Percentiles rank a stretch among this genome's conserved stretches.
These are phyloP conservation scores for Xiphorhynchus erythropygius DNA, from an alignment of 2,797 vertebrate genomes.

Conservation along the genomic window DNA sequence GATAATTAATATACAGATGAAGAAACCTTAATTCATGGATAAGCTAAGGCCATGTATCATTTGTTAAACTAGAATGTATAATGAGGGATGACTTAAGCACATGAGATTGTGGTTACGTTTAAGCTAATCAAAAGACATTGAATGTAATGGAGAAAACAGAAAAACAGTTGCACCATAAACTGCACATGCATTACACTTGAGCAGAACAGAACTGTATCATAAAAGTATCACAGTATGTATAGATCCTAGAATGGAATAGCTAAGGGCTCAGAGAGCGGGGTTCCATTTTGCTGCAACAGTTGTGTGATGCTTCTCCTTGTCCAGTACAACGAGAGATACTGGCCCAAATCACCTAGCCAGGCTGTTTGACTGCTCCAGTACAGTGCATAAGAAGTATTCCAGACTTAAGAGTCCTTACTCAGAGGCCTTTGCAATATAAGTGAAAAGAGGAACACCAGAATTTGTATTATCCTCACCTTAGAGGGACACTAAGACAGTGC, in stretches of 20 bases:
- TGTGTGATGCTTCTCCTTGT: not conserved
- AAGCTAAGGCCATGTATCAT: not conserved
- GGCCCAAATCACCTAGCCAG: not conserved
- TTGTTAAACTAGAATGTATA: not conserved
- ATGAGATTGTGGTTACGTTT: not conserved
- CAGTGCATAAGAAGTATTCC: not conserved
- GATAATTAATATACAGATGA: not conserved
- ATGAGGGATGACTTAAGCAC: not conserved
- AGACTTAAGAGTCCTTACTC: not conserved
- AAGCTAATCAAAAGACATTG: not conserved
- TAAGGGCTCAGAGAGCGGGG: not conserved
- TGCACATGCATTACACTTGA: not conserved
- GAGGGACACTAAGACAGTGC: not conserved
- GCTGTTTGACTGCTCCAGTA: not conserved
- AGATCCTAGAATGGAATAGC: not conserved
- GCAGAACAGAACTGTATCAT: not conserved
- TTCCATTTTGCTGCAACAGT: not conserved
- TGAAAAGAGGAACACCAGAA: not conserved
- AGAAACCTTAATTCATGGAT: not conserved
- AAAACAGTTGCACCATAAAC: not conserved
- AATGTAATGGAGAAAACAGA: not conserved
- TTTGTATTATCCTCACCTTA: not conserved
- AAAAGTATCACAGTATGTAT: not conserved
- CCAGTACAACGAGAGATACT: not conserved
- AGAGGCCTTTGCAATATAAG: not conserved